Conservation (phyloP, 1,140 invertebrate genomes). For the Eumeta japonica region DNA sequence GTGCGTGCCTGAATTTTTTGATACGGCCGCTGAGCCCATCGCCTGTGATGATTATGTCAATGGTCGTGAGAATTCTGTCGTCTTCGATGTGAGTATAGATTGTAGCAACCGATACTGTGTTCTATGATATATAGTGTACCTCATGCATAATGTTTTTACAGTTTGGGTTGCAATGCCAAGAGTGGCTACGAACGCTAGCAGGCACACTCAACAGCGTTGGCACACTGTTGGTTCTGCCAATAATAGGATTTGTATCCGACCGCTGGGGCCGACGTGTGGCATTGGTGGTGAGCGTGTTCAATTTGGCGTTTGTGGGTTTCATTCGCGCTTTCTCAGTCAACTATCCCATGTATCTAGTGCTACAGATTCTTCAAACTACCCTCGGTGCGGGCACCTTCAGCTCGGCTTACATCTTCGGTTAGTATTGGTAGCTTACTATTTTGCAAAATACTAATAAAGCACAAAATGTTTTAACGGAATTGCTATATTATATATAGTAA, state of each 20-base stretch:
- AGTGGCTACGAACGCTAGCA: conserved; percentile 29
- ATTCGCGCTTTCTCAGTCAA: conserved; percentile 61
- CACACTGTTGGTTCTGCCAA: conserved; percentile 33
- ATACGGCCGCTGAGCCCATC: conserved; percentile 7
- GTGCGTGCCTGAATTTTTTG: conserved; percentile 29
- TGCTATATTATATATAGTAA: neutral
- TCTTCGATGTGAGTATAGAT: conserved; percentile 37
- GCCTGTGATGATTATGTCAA: conserved; percentile 38
- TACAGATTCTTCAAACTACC: conserved; percentile 65
- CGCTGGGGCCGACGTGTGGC: conserved; percentile 62
- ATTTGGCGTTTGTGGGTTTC: conserved; percentile 53
- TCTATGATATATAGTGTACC: too few species aligned
- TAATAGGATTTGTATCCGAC: conserved; percentile 58
- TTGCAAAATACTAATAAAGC: neutral
- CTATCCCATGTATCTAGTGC: conserved; percentile 59
- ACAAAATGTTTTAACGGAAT: neutral
- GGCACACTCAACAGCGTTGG: conserved; percentile 37
- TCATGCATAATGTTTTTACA: conserved; percentile 15
- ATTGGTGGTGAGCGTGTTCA: conserved; percentile 61
- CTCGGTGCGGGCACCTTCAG: conserved; percentile 47
- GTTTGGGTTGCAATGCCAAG: conserved; percentile 36
- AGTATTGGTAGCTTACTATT: conserved; percentile 6
- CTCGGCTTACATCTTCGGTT: conserved; percentile 46
- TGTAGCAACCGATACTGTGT: too few species aligned
- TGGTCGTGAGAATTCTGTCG: conserved; percentile 43